phyloP scores from a whole-genome alignment of 2,888 invertebrate genomes.

The Lepetodrilus schrolli region DNA sequence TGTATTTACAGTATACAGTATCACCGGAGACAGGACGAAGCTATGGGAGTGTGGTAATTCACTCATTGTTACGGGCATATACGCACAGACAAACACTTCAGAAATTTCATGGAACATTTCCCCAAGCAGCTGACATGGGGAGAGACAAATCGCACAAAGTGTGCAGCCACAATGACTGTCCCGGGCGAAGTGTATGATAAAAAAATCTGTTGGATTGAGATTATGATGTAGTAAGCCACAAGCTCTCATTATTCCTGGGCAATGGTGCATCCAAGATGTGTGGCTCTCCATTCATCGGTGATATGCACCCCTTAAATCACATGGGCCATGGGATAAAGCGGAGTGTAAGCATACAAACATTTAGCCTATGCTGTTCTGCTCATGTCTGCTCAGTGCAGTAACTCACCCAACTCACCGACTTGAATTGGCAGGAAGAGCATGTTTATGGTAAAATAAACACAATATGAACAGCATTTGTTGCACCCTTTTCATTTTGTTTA shows the following conservation, averaged over 20 bases:
- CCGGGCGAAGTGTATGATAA: background rate
- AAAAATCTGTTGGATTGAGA: background rate
- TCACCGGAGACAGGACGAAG: slow-evolving; percentile 11
- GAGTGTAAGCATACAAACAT: too few species aligned
- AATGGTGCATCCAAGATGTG: background rate
- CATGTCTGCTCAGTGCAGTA: too few species aligned
- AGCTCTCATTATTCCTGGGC: background rate
- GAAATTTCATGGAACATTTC: slow-evolving; percentile 30
- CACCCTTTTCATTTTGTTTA: too few species aligned
- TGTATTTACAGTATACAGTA: slow-evolving; percentile 17
- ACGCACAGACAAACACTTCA: background rate
- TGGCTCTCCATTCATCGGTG: too few species aligned
- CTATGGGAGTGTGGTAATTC: slow-evolving; percentile 11
- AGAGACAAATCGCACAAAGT: background rate
- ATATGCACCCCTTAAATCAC: too few species aligned
- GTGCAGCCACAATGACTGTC: background rate
- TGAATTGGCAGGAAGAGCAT: too few species aligned
- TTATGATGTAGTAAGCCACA: background rate
- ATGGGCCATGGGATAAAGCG: too few species aligned
- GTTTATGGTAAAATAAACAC: too few species aligned
- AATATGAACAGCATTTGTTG: too few species aligned
- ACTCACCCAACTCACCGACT: too few species aligned
- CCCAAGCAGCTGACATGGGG: slow-evolving; percentile 14
- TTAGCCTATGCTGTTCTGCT: too few species aligned
- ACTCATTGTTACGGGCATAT: slow-evolving; percentile 1